Percentiles rank a stretch among this genome's conserved stretches.
These are phyloP conservation scores for Paradoxurus hermaphroditus DNA, from an alignment of 2,113 vertebrate species.

Conservation along the genomic window DNA sequence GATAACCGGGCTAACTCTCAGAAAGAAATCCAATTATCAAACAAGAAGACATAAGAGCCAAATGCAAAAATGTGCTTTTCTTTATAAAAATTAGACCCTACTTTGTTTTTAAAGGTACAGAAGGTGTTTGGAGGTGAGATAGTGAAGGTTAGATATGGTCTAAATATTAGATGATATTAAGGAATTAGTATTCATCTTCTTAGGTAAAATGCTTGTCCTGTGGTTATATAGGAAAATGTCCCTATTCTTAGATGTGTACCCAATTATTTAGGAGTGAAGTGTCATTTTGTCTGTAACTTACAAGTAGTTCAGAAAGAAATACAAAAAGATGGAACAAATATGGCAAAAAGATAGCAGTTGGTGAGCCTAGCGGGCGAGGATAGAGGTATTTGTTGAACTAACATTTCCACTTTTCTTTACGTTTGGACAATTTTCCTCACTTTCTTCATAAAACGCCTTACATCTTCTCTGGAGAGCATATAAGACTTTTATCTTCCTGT, in stretches of 20 bases:
- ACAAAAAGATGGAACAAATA: not conserved
- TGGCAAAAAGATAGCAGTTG: not conserved
- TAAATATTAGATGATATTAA: not conserved
- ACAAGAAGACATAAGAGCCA: not conserved
- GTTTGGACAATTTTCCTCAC: not conserved
- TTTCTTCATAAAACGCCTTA: not conserved
- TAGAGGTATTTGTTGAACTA: not conserved
- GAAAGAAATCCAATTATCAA: not conserved
- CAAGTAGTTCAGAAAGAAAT: constrained; percentile 5
- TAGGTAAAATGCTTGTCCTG: not conserved
- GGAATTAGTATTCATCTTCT: not conserved
- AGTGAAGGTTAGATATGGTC: not conserved
- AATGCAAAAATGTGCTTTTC: not conserved
- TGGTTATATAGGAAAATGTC: not conserved
- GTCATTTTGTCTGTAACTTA: constrained; percentile 7
- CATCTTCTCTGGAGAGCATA: not conserved
- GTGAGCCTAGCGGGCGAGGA: not conserved
- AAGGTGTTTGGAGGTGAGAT: not conserved
- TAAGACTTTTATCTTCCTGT: not conserved
- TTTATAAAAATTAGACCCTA: not conserved
- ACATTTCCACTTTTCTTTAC: not conserved
- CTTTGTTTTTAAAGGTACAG: not conserved
- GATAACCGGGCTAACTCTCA: not conserved
- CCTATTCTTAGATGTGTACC: not conserved
- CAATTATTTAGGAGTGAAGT: not conserved